A percentile compares a stretch with the other conserved stretches of the same genome.
phyloP scores from a whole-genome alignment of 2,113 vertebrate species.

The Channa maculata region DNA sequence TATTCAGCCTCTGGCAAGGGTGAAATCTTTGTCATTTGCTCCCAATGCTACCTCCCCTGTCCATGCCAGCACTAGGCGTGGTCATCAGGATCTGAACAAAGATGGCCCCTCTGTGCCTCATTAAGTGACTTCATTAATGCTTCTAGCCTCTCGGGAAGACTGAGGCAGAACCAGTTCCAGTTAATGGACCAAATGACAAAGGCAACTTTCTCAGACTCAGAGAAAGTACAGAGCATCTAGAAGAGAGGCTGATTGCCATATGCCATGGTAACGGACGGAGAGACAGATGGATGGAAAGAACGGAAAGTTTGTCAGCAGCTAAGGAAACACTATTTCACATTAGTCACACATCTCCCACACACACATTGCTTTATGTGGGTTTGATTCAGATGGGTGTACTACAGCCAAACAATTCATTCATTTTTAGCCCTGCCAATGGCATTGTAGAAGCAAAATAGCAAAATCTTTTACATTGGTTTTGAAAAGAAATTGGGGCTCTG shows the following conservation, averaged over 20 bases:
- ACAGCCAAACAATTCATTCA: conserved; percentile 39
- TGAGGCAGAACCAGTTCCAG: conserved; percentile 49
- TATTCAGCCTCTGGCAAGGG: conserved; percentile 82
- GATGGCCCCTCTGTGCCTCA: conserved; percentile 80
- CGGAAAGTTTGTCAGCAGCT: conserved; percentile 55
- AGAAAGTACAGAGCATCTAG: conserved; percentile 31
- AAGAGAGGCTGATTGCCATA: conserved; percentile 38
- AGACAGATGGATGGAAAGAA: conserved; percentile 43
- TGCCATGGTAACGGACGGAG: conserved; percentile 53
- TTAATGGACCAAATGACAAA: conserved; percentile 67
- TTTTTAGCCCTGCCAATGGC: not conserved
- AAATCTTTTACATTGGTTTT: not conserved
- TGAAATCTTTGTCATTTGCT: conserved; percentile 85
- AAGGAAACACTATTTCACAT: conserved; percentile 54
- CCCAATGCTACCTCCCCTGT: conserved; percentile 69
- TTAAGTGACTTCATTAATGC: conserved; percentile 81
- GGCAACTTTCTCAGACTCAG: conserved; percentile 64
- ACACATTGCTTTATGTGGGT: conserved; percentile 20
- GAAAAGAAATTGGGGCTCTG: not conserved
- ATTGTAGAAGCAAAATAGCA: not conserved
- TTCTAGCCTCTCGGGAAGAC: conserved; percentile 52
- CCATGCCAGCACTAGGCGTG: conserved; percentile 73
- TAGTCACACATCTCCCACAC: conserved; percentile 65
- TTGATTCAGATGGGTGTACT: conserved; percentile 33
- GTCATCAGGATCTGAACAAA: conserved; percentile 73